phyloP scores from a whole-genome alignment of 1,140 invertebrate species.

The Tetranychus cinnabarinus region DNA sequence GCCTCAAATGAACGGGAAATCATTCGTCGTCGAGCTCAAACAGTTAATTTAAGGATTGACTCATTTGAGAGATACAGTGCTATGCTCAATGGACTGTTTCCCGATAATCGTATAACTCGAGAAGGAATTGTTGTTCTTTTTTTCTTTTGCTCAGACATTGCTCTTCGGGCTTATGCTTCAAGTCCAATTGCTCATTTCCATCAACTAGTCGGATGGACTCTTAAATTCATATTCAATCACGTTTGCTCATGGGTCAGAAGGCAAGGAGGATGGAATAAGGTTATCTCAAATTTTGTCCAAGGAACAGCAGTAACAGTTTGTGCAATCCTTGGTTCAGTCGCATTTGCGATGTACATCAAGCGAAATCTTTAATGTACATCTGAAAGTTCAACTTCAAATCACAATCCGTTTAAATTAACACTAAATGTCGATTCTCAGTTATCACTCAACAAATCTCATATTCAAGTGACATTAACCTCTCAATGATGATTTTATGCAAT shows the following conservation, averaged over 20 bases:
- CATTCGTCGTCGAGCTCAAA: conserved; percentile 15
- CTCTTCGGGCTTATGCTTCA: conserved; percentile 15
- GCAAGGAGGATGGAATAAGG: conserved; percentile 17
- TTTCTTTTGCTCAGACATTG: conserved; percentile 24
- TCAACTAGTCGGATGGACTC: conserved; percentile 19
- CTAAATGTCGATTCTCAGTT: no score
- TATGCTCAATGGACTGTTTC: conserved; percentile 3
- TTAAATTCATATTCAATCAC: conserved; percentile 16
- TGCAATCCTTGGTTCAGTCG: neutral
- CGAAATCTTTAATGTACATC: neutral
- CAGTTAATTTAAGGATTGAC: conserved; percentile 11
- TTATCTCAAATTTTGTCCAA: neutral
- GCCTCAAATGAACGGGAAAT: conserved; percentile 16
- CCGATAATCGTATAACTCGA: conserved; percentile 13
- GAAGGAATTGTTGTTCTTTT: conserved; percentile 23
- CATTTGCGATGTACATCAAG: conserved; percentile 2
- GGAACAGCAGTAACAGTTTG: neutral
- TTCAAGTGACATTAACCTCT: no score
- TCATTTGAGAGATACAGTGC: neutral
- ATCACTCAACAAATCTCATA: no score
- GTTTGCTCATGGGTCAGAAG: conserved; percentile 18
- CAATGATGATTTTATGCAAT: no score
- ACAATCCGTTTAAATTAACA: no score
- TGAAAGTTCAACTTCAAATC: no score
- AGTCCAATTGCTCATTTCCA: conserved; percentile 11